Percentiles rank a stretch among this genome's conserved stretches.
Conservation (phyloP, 2,113 vertebrate species). For the Lontra canadensis region DNA sequence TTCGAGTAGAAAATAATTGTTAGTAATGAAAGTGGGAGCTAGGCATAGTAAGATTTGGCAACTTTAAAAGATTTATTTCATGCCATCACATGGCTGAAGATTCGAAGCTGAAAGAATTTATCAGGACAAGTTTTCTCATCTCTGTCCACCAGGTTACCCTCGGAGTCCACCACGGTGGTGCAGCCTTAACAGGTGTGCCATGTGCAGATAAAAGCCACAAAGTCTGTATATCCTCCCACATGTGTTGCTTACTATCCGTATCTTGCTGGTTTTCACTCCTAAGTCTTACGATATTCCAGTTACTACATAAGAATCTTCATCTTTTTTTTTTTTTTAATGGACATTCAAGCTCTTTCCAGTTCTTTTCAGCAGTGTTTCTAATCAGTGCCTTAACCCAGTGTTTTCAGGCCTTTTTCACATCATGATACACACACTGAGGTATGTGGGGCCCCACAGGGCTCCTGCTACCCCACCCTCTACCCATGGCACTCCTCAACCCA, state of each 20-base stretch:
- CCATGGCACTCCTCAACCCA: fast-evolving
- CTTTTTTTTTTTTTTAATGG: no score
- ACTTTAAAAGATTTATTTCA: neutral
- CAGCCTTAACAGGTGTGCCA: neutral
- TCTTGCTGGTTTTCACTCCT: neutral
- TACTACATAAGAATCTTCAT: neutral
- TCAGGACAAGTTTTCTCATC: neutral
- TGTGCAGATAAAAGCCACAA: no score
- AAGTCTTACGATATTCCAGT: neutral
- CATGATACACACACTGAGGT: neutral
- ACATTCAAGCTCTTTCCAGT: neutral
- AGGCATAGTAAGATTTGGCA: neutral
- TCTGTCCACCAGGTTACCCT: neutral
- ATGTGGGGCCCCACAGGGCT: no score
- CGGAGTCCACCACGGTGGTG: fast-evolving
- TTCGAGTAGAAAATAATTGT: neutral
- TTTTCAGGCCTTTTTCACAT: neutral
- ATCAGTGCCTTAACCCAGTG: neutral
- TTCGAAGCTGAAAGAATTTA: neutral
- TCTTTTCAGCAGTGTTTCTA: neutral
- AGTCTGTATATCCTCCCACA: fast-evolving
- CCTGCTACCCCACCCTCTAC: neutral
- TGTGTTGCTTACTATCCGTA: fast-evolving
- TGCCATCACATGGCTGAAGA: neutral
- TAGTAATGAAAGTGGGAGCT: neutral